These are phyloP conservation scores for Pseudois nayaur DNA, from an alignment of 2,113 vertebrate genomes.

Conservation along the genomic window DNA sequence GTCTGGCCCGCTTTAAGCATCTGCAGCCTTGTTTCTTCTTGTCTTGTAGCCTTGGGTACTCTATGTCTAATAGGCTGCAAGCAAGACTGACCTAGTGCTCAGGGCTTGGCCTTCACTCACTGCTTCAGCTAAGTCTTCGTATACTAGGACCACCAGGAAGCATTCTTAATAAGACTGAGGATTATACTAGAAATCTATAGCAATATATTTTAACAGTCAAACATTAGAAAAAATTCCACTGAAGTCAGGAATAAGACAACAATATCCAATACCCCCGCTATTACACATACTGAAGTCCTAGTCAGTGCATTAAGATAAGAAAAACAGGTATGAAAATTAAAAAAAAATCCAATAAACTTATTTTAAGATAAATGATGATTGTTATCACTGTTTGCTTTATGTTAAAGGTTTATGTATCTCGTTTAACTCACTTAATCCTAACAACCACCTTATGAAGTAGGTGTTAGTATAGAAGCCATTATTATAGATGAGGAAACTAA, in stretches of 20 bases:
- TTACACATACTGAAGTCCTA: not conserved
- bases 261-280: not conserved
- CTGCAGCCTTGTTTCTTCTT: not conserved
- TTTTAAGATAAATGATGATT: not conserved
- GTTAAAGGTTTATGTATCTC: slow-evolving; percentile 4
- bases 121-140: not conserved
- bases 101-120: not conserved
- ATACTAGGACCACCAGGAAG: not conserved
- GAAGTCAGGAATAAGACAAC: not conserved
- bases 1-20: not conserved
- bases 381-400: not conserved
- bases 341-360: not conserved
- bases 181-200: not conserved
- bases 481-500: slow-evolving; percentile 4
- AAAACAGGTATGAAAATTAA: not conserved
- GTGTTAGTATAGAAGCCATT: not conserved
- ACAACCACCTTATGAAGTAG: not conserved
- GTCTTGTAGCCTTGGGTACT: not conserved
- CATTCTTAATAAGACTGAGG: not conserved
- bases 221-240: not conserved
- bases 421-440: not conserved
- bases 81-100: not conserved
- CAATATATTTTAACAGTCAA: slow-evolving; percentile 32
- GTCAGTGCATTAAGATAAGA: not conserved
- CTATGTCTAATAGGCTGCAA: not conserved